These are phyloP conservation scores for Oreochromis spilurus DNA, from an alignment of 2,113 vertebrate genomes.

Conservation along the genomic window DNA sequence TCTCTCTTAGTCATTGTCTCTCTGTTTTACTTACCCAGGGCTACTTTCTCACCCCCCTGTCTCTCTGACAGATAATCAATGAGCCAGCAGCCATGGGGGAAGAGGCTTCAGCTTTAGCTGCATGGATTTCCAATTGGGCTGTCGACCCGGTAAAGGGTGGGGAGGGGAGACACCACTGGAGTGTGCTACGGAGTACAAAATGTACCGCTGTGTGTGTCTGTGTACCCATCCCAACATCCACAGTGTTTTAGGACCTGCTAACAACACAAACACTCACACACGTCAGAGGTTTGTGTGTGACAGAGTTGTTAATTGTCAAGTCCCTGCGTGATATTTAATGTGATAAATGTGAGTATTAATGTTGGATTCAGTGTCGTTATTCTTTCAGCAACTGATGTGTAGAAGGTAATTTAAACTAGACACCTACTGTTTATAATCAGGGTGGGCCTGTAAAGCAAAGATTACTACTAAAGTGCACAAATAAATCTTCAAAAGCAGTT, in stretches of 20 bases:
- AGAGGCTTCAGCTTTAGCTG: slow-evolving; percentile 17
- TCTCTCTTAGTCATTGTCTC: neutral
- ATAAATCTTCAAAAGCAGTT: neutral
- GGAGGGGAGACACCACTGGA: neutral
- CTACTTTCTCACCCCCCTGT: neutral
- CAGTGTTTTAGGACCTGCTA: neutral
- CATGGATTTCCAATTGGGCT: slow-evolving; percentile 53
- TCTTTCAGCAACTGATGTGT: neutral
- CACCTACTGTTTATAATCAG: neutral
- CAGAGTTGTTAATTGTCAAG: neutral
- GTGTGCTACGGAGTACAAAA: neutral
- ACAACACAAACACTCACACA: neutral
- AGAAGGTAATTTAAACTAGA: neutral
- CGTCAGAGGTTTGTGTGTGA: neutral
- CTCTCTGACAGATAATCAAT: slow-evolving; percentile 55
- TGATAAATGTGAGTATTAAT: neutral
- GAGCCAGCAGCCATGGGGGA: slow-evolving; percentile 16
- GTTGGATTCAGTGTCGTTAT: neutral
- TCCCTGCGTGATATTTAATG: neutral
- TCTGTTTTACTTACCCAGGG: neutral
- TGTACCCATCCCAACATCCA: neutral
- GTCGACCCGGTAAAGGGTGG: neutral
- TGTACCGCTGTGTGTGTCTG: neutral
- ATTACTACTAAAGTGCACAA: neutral
- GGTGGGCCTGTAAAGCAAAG: neutral